Conservation (phyloP, 1,140 invertebrate species). For the Radopholus similis region DNA sequence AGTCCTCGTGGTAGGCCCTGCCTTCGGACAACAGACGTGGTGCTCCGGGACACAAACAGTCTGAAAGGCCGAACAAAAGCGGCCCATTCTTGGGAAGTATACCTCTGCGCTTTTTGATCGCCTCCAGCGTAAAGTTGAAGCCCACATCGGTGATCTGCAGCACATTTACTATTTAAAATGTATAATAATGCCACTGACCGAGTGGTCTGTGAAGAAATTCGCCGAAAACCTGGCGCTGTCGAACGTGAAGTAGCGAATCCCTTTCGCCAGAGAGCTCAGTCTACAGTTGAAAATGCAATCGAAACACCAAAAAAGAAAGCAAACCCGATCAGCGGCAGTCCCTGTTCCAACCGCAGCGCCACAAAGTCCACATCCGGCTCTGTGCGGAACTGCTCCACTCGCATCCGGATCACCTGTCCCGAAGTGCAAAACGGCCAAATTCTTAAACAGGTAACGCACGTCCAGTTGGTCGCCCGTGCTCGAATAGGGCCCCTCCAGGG, state of each 20-base stretch:
- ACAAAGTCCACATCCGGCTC: conserved; percentile 32
- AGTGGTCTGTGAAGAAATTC: conserved; percentile 35
- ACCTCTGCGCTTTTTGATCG: conserved; percentile 27
- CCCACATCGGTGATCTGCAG: conserved; percentile 26
- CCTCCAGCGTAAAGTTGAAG: conserved; percentile 25
- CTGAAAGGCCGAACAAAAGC: conserved; percentile 14
- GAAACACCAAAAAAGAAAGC: neutral
- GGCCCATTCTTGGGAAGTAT: neutral
- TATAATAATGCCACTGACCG: too few species aligned
- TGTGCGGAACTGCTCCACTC: conserved; percentile 12
- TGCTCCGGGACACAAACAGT: conserved; percentile 24
- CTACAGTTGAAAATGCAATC: conserved; percentile 12
- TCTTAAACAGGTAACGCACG: too few species aligned
- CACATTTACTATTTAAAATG: too few species aligned
- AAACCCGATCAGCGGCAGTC: conserved; percentile 22
- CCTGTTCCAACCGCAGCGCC: neutral
- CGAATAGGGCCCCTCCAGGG: neutral
- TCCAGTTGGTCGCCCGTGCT: neutral
- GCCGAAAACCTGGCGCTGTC: conserved; percentile 14
- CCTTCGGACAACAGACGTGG: conserved; percentile 13
- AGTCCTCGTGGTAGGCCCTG: conserved; percentile 1
- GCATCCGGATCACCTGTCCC: conserved; percentile 9
- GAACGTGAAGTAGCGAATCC: conserved; percentile 29
- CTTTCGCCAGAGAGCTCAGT: conserved; percentile 9
- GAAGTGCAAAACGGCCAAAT: neutral